These are phyloP conservation scores for Oncorhynchus clarkii DNA, from an alignment of 2,113 vertebrate species.

Conservation along the genomic window DNA sequence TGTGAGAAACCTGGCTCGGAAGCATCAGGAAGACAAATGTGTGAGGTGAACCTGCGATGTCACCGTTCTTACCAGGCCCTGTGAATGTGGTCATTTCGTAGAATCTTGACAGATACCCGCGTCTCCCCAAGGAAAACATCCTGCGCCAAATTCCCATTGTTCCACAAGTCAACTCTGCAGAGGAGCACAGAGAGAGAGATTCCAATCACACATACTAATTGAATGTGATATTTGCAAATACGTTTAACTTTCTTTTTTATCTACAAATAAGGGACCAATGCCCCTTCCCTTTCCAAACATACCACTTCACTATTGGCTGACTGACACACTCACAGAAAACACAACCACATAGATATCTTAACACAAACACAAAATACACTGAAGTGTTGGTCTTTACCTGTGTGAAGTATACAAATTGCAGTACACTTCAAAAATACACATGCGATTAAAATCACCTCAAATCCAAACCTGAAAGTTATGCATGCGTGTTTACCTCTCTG, in stretches of 20 bases:
- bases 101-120: conserved; percentile 88
- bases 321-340: not conserved
- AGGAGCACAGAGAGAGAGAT: conserved; percentile 28
- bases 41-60: not conserved
- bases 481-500: conserved; percentile 61
- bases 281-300: not conserved
- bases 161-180: conserved; percentile 93
- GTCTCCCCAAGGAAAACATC: conserved; percentile 95
- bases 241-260: too few species aligned
- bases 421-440: conserved; percentile 24
- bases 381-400: not conserved
- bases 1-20: not conserved
- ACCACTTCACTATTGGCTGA: not conserved
- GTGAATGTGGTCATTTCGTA: conserved; percentile 83
- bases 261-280: not conserved
- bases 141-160: conserved; percentile 94
- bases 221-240: too few species aligned
- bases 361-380: not conserved
- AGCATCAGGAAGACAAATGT: not conserved
- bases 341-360: not conserved
- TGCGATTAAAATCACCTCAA: conserved; percentile 67
- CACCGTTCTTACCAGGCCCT: conserved; percentile 85
- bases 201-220: too few species aligned
- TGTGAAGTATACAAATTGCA: conserved; percentile 14
- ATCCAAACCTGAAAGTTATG: conserved; percentile 65